These are phyloP conservation scores for Meteorus colon DNA, from an alignment of 2,888 invertebrate species.

Conservation along the genomic window DNA sequence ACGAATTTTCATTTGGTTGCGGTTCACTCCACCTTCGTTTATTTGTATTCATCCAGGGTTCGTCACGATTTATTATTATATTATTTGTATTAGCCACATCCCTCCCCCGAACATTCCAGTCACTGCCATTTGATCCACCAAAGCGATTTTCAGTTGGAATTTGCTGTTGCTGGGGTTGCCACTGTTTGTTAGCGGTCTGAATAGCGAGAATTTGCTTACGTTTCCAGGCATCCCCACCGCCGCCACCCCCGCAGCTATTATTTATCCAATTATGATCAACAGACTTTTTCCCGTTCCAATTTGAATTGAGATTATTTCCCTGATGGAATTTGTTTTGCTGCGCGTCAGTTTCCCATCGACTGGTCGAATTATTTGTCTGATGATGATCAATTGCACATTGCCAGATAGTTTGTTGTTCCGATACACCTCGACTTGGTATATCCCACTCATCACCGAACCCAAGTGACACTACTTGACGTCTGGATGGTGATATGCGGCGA, in stretches of 20 bases:
- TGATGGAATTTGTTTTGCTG: slow-evolving; percentile 22
- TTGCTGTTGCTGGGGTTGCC: slow-evolving; percentile 48
- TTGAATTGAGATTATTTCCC: not conserved
- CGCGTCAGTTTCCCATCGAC: slow-evolving; percentile 33
- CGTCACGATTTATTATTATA: slow-evolving; percentile 46
- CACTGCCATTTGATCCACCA: slow-evolving; percentile 49
- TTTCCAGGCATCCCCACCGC: slow-evolving; percentile 45
- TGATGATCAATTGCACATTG: slow-evolving; percentile 38
- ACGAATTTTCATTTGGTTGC: slow-evolving; percentile 46
- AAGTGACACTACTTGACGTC: slow-evolving; percentile 19
- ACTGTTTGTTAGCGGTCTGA: slow-evolving; percentile 37
- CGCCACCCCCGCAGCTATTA: slow-evolving; percentile 50
- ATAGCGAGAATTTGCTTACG: slow-evolving; percentile 39
- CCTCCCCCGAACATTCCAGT: slow-evolving; percentile 63
- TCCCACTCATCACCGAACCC: slow-evolving; percentile 67
- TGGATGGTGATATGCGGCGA: slow-evolving; percentile 19
- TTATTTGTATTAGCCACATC: slow-evolving; percentile 54
- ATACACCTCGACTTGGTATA: slow-evolving; percentile 65
- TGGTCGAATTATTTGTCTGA: slow-evolving; percentile 43
- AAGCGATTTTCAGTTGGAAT: slow-evolving; percentile 5
- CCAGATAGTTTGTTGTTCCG: slow-evolving; percentile 59
- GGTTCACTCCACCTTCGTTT: slow-evolving; percentile 58
- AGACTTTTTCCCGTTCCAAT: slow-evolving; percentile 44
- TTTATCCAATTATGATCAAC: slow-evolving; percentile 55
- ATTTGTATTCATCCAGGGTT: slow-evolving; percentile 55